These are phyloP conservation scores for Pogonophryne albipinna DNA, from an alignment of 2,797 vertebrate genomes.

Conservation along the genomic window DNA sequence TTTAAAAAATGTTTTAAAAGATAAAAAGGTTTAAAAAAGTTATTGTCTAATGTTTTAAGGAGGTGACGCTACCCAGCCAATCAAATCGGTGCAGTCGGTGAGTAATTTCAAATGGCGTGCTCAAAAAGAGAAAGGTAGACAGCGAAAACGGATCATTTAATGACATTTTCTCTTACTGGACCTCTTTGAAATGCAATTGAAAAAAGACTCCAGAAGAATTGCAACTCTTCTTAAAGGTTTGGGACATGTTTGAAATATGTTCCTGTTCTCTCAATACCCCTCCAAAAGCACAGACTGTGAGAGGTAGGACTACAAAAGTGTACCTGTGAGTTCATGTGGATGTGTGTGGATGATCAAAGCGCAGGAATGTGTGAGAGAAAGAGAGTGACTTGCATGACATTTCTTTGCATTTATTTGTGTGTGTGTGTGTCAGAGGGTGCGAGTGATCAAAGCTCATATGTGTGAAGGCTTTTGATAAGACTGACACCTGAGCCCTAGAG, in stretches of 20 bases:
- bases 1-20: too few relatives aligned
- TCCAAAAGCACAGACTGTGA: conserved; percentile 35
- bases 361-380: conserved; percentile 49
- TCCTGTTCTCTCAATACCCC: conserved; percentile 19
- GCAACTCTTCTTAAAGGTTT: conserved; percentile 47
- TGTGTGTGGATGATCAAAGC: conserved; percentile 72
- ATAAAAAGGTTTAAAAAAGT: too few relatives aligned
- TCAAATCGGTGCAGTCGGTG: too few relatives aligned
- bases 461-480: conserved; percentile 70
- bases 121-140: too few relatives aligned
- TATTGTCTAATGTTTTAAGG: too few relatives aligned
- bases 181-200: too few relatives aligned
- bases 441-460: conserved; percentile 76
- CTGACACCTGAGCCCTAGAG: conserved; percentile 75
- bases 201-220: conserved; percentile 24
- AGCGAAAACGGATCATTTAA: too few relatives aligned
- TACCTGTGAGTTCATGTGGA: conserved; percentile 14
- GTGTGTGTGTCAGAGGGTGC: conserved; percentile 48
- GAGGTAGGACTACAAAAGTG: conserved; percentile 53
- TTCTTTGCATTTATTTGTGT: conserved; percentile 62
- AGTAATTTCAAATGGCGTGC: too few relatives aligned
- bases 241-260: conserved; percentile 43
- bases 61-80: too few relatives aligned
- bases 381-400: conserved; percentile 59
- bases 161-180: too few relatives aligned